phyloP scores from a whole-genome alignment of 1,140 invertebrate genomes.

The Aricia agestis region DNA sequence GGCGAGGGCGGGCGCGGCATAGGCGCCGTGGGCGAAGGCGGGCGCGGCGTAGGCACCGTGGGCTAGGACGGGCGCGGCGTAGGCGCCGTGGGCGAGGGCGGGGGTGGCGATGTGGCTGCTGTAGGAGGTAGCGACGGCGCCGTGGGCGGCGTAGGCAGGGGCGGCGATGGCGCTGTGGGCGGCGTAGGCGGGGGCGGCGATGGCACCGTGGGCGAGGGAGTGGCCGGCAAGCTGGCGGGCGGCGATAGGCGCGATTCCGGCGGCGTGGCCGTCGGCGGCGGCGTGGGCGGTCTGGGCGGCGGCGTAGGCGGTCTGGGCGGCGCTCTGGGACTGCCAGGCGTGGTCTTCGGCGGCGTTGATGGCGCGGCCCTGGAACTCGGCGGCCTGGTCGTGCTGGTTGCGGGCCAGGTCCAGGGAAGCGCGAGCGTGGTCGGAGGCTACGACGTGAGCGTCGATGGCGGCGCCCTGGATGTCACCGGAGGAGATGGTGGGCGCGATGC shows the following conservation, averaged over 20 bases:
- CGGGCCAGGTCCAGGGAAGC: no score
- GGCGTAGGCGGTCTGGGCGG: constrained; percentile 41
- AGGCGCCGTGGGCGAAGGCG: not conserved
- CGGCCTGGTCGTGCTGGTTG: no score
- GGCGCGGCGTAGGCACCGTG: not conserved
- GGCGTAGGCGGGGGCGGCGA: not conserved
- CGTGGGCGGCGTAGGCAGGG: not conserved
- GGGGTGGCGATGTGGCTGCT: not conserved
- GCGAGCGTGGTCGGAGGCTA: no score
- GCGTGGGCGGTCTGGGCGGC: no score
- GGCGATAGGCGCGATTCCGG: constrained; percentile 41
- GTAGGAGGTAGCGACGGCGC: not conserved
- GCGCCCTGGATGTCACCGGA: no score
- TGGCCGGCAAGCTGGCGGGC: constrained; percentile 43
- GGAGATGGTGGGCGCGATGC: no score
- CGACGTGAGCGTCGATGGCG: no score
- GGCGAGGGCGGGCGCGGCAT: not conserved
- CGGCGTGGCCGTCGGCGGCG: constrained; percentile 42
- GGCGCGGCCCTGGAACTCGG: no score
- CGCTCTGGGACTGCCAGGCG: constrained; percentile 36
- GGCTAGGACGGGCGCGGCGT: not conserved
- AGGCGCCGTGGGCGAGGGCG: not conserved
- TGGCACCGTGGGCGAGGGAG: not conserved
- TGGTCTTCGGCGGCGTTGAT: no score
- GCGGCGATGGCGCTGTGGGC: not conserved